Percentiles rank a stretch among this genome's conserved stretches.
These are phyloP conservation scores for Rhinella marina DNA, from an alignment of 2,797 vertebrate species.

Conservation along the genomic window DNA sequence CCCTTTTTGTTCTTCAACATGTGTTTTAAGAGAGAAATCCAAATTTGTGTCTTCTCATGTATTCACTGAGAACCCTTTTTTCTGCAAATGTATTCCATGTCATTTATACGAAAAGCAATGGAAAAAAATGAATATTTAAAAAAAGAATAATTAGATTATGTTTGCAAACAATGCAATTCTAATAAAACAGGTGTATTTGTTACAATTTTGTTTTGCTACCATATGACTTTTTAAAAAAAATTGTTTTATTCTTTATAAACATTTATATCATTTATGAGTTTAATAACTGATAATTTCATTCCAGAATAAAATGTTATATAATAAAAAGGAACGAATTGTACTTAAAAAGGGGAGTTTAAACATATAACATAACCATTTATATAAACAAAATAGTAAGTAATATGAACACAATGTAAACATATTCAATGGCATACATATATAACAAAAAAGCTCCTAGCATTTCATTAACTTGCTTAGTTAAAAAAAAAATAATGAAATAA, in stretches of 20 bases:
- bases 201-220: background rate
- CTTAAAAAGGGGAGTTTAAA: background rate
- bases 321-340: background rate
- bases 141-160: background rate
- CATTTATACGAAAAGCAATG: background rate
- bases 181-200: background rate
- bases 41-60: slow-evolving; percentile 11
- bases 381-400: background rate
- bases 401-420: background rate
- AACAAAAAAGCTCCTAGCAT: background rate
- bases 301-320: background rate
- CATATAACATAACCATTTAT: background rate
- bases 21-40: background rate
- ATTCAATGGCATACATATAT: background rate
- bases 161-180: background rate
- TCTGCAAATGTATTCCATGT: background rate
- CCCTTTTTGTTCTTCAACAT: slow-evolving; percentile 10
- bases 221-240: background rate
- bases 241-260: no score
- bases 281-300: background rate
- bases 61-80: background rate
- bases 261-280: no score
- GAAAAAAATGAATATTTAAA: background rate
- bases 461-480: background rate
- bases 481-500: background rate